These are phyloP conservation scores for Rhyacophila brunnea DNA, from an alignment of 1,140 invertebrate species.

Conservation along the genomic window DNA sequence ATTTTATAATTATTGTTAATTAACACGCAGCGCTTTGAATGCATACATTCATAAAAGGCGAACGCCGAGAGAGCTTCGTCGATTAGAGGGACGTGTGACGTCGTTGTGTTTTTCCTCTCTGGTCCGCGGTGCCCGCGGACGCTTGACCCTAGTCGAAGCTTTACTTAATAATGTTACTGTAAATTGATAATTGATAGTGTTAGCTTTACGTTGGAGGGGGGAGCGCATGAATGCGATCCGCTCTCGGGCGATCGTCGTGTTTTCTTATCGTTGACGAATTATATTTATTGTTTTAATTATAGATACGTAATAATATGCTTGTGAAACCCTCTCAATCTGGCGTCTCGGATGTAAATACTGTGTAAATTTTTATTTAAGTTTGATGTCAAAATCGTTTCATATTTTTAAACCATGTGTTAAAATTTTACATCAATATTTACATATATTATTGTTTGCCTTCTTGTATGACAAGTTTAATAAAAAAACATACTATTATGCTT, in stretches of 20 bases:
- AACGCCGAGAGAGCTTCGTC: too few relatives aligned
- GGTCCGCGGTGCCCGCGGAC: too few relatives aligned
- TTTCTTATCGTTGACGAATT: background rate
- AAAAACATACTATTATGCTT: conserved; percentile 29
- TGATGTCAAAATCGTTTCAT: conserved; percentile 14
- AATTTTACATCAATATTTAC: too few relatives aligned
- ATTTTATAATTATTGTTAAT: too few relatives aligned
- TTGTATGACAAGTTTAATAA: conserved; percentile 24
- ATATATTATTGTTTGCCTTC: conserved; percentile 22
- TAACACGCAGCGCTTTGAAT: too few relatives aligned
- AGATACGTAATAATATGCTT: conserved; percentile 17
- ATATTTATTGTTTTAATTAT: conserved; percentile 25
- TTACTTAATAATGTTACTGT: background rate
- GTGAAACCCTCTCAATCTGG: conserved; percentile 14
- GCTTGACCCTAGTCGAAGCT: background rate
- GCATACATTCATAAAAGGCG: too few relatives aligned
- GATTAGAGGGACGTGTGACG: too few relatives aligned
- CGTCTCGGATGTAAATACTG: conserved; percentile 28
- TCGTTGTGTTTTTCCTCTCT: too few relatives aligned
- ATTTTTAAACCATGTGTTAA: background rate
- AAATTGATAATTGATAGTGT: background rate
- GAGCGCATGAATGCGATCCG: too few relatives aligned
- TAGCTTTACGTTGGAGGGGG: background rate
- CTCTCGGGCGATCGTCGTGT: too few relatives aligned
- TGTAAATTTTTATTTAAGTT: conserved; percentile 22